Evolutionary conservation across 1,140 invertebrate species (phyloP).

Genomic region (Aphis gossypii): DNA sequence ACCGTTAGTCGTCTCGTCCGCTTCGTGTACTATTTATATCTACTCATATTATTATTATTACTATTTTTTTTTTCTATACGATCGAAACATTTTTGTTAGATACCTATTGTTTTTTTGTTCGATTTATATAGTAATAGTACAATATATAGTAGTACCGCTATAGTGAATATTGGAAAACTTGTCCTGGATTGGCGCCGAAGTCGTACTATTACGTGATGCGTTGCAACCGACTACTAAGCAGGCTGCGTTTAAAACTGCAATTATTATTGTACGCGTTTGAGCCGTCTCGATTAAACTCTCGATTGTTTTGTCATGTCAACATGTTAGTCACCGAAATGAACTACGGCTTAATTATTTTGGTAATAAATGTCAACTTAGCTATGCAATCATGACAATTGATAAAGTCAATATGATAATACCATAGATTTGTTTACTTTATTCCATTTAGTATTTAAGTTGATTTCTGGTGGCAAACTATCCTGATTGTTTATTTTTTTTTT

Average conservation of each 20-base stretch:
- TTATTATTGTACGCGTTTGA: background rate
- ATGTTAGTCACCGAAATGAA: background rate
- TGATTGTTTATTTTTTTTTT: background rate
- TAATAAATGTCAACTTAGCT: background rate
- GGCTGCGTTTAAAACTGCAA: background rate
- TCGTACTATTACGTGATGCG: background rate
- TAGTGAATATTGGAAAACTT: background rate
- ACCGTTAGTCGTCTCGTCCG: background rate
- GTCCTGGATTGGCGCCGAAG: background rate
- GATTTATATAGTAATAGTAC: background rate
- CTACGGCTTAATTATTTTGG: background rate
- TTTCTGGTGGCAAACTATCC: background rate
- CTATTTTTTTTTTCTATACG: constrained; percentile 23
- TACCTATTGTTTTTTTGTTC: background rate
- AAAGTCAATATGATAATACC: background rate
- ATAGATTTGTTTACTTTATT: background rate
- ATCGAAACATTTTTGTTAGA: constrained; percentile 22
- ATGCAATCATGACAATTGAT: background rate
- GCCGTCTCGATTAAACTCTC: background rate
- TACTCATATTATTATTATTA: background rate
- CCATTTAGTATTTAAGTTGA: background rate
- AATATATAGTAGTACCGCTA: background rate
- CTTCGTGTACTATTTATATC: background rate
- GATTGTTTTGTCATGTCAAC: background rate
- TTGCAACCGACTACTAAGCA: background rate